Evolutionary conservation across 1,140 invertebrate species (phyloP).

Genomic region (Melipona quadrifasciata): DNA sequence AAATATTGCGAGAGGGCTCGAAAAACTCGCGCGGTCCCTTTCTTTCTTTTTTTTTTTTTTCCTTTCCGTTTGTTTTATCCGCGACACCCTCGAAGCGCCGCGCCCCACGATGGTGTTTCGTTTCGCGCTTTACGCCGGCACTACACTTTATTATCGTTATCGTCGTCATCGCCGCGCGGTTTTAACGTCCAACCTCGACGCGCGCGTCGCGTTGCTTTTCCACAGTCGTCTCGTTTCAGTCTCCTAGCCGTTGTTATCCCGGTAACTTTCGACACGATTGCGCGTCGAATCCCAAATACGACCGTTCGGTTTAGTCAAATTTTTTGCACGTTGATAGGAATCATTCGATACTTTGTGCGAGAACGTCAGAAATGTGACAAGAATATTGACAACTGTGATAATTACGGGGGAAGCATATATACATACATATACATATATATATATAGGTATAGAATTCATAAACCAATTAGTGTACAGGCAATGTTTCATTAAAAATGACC

Average conservation of each 20-base stretch:
- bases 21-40: neutral
- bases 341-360: neutral
- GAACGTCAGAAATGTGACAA: too few relatives aligned
- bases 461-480: too few relatives aligned
- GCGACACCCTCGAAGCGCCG: neutral
- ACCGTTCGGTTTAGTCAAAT: neutral
- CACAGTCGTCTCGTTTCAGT: constrained; percentile 44
- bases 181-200: constrained; percentile 54
- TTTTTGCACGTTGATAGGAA: neutral
- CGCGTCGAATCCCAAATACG: constrained; percentile 16
- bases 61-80: neutral
- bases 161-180: constrained; percentile 48
- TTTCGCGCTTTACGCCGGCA: constrained; percentile 1
- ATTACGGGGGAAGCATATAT: neutral
- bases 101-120: neutral
- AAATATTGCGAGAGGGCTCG: neutral
- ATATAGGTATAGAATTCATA: neutral
- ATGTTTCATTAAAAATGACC: too few relatives aligned
- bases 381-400: too few relatives aligned
- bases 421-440: neutral
- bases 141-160: constrained; percentile 66
- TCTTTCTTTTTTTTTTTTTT: constrained; percentile 4
- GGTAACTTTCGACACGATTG: constrained; percentile 37
- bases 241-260: constrained; percentile 5
- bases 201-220: constrained; percentile 52